These are phyloP conservation scores for Tragelaphus buxtoni DNA, from an alignment of 2,113 vertebrate species.

Conservation along the genomic window DNA sequence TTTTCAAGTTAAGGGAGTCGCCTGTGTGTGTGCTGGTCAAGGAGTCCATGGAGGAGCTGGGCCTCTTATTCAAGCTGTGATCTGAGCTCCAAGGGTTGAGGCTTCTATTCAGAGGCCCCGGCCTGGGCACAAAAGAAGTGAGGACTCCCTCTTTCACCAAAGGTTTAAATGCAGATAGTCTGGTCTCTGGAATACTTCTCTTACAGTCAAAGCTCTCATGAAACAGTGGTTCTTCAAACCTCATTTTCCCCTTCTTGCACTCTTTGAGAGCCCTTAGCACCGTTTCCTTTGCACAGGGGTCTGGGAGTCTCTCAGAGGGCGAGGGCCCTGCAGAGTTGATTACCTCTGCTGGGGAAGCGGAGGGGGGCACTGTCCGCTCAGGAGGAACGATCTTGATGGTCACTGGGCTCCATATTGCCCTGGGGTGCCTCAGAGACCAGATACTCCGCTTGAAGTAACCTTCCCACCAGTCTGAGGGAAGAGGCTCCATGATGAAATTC, in stretches of 20 bases:
- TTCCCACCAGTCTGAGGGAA: constrained; percentile 84
- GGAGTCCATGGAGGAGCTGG: constrained; percentile 85
- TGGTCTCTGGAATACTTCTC: constrained; percentile 67
- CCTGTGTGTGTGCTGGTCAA: constrained; percentile 59
- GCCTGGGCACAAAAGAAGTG: constrained; percentile 86
- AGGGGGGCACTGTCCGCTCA: constrained; percentile 56
- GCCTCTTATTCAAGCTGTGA: constrained; percentile 81
- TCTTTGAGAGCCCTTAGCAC: constrained; percentile 88
- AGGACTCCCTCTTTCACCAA: constrained; percentile 82
- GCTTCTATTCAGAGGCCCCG: constrained; percentile 86
- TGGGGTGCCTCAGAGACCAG: constrained; percentile 81
- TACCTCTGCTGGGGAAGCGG: constrained; percentile 68
- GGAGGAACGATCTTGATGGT: constrained; percentile 87
- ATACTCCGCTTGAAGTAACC: constrained; percentile 81
- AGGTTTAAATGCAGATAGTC: constrained; percentile 85
- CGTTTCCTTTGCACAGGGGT: constrained; percentile 87
- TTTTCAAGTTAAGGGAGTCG: constrained; percentile 77
- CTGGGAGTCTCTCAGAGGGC: constrained; percentile 31
- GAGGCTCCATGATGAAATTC: constrained; percentile 74
- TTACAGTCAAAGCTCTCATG: constrained; percentile 76
- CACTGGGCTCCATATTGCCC: constrained; percentile 81
- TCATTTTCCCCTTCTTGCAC: constrained; percentile 82
- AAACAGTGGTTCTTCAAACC: constrained; percentile 74
- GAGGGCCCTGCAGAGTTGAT: constrained; percentile 33
- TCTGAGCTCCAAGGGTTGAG: constrained; percentile 68